phyloP scores from a whole-genome alignment of 2,888 invertebrate species.

The Eupithecia inturbata region DNA sequence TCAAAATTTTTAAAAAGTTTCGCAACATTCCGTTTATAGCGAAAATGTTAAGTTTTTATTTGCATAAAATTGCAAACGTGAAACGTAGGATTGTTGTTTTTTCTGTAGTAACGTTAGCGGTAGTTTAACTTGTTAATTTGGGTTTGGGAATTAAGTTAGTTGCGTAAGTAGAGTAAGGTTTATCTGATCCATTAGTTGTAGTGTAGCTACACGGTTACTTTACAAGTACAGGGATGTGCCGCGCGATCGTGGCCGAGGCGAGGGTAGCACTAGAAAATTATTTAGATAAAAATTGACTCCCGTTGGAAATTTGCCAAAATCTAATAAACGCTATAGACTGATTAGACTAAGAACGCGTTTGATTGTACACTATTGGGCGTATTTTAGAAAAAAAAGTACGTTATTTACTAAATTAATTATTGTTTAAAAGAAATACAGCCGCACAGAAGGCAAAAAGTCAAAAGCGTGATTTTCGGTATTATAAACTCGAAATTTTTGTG shows the following conservation, averaged over 20 bases:
- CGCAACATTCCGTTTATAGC: slow-evolving; percentile 78
- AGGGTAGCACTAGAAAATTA: slow-evolving; percentile 69
- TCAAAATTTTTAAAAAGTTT: slow-evolving; percentile 53
- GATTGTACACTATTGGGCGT: slow-evolving; percentile 83
- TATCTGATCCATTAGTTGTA: slow-evolving; percentile 81
- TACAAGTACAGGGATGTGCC: slow-evolving; percentile 83
- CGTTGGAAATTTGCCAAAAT: slow-evolving; percentile 74
- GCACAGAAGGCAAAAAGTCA: slow-evolving; percentile 66
- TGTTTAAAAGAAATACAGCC: slow-evolving; percentile 61
- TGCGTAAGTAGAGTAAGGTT: slow-evolving; percentile 79
- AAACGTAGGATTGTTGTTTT: slow-evolving; percentile 80
- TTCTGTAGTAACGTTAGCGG: slow-evolving; percentile 77
- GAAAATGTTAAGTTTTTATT: slow-evolving; percentile 82
- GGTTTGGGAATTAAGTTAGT: slow-evolving; percentile 83
- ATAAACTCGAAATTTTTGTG: slow-evolving; percentile 71
- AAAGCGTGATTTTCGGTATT: slow-evolving; percentile 71
- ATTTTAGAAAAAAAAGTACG: slow-evolving; percentile 78
- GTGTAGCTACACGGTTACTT: slow-evolving; percentile 78
- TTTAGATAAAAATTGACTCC: slow-evolving; percentile 65
- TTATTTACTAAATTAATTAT: slow-evolving; percentile 79
- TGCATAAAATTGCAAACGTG: slow-evolving; percentile 77
- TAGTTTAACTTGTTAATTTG: slow-evolving; percentile 83
- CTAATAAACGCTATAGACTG: slow-evolving; percentile 84
- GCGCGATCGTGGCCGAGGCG: slow-evolving; percentile 59
- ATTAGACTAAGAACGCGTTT: slow-evolving; percentile 82